Conservation (phyloP, 2,888 invertebrate species). For the Cabera pusaria region DNA sequence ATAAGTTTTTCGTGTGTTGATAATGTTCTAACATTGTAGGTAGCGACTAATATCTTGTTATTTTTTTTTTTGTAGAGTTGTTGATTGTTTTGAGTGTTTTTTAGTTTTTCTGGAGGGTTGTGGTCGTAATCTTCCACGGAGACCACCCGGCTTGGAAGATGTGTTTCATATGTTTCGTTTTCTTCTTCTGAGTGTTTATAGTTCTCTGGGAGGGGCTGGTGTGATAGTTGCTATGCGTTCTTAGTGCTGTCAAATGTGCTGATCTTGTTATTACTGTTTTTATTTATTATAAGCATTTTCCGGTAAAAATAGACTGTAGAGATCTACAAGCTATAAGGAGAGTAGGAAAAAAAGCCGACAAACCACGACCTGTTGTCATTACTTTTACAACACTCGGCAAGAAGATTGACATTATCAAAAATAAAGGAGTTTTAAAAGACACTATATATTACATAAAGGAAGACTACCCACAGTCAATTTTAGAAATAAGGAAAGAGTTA, state of each 20-base stretch:
- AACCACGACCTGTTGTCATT: constrained; percentile 20
- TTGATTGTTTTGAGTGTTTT: constrained; percentile 4
- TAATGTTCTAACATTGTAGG: constrained; percentile 19
- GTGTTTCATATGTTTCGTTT: no score
- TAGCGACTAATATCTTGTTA: constrained; percentile 3
- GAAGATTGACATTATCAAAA: constrained; percentile 21
- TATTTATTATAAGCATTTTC: constrained; percentile 18
- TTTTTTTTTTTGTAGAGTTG: not conserved
- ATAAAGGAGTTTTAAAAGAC: constrained; percentile 19
- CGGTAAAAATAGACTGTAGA: constrained; percentile 14
- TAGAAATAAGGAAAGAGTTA: constrained; percentile 25
- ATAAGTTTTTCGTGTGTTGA: constrained; percentile 1
- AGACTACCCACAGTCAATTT: constrained; percentile 18
- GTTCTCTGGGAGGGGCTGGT: not conserved
- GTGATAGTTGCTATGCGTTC: constrained; percentile 4
- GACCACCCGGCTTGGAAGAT: constrained; percentile 2
- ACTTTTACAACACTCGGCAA: constrained; percentile 23
- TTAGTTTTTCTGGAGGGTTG: constrained; percentile 4
- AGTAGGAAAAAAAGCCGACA: constrained; percentile 24
- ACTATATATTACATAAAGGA: constrained; percentile 23
- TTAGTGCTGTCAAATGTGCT: not conserved
- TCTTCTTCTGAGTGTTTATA: constrained; percentile 1
- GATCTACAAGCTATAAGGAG: constrained; percentile 20
- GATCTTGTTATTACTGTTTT: no score
- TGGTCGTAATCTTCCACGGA: constrained; percentile 9